Evolutionary conservation across 2,113 vertebrate genomes (phyloP), one percentile per base, ranked within the genome.

Genomic region (Epinephelus lanceolatus): DNA sequence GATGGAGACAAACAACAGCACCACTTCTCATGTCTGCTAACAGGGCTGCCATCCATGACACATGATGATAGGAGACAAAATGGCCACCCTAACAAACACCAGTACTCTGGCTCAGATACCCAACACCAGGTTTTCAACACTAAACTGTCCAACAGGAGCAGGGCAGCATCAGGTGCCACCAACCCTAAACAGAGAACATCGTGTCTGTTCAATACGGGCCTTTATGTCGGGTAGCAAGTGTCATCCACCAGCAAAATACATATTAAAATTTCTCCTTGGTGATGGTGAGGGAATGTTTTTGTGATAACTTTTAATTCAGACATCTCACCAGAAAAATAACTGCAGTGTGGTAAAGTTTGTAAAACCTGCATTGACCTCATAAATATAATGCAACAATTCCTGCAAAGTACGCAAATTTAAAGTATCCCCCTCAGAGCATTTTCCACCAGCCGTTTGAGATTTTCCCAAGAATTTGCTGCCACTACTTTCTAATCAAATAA

Each of bases 31-130:
- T 91, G 79, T 85, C 82, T 52, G 33, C 77, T n/a, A 78, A 88
- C 63, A 73, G 88, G 78, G 76, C 83, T 77, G 85, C 84, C 84
- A 84, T 83, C 78, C 80, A 88, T 40, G 47, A 86, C 84, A 89
- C 85, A 91, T 71, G 85, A 90, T 89, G 89, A 89, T 76, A 84
- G 61, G 68, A 92, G 86, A 94, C 91, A 93, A 94, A 94, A 93
- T 93, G 92, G 92, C 91, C 79, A 88, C 92, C 89, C 63, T 68
- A 76, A 93, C 85, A 91, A 89, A 87, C 82, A 89, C 80, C 73
- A 73, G 53, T 4, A 8, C 68, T 80, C 78, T 33, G 77, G 47
- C 83, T 81, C 79, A 49, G 76, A 79, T 62, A 86, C 65, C 73
- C 69, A 82, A 86, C 77, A 85, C 75, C 75, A 53, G 69, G 55